These are phyloP conservation scores for Drosophila greeni DNA, from an alignment of 2,888 invertebrate species.

Conservation along the genomic window DNA sequence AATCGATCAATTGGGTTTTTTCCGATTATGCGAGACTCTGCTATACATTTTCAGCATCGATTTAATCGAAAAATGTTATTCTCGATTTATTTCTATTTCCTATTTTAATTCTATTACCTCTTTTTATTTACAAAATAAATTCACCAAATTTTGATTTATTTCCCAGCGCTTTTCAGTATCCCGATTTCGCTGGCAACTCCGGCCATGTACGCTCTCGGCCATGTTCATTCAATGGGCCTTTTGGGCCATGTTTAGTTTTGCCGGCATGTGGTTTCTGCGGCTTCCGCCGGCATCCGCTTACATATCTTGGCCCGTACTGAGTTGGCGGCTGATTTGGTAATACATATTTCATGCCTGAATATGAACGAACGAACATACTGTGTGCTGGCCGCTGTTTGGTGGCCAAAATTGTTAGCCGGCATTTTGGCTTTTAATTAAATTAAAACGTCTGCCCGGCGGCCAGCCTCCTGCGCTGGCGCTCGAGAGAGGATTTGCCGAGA, in stretches of 20 bases:
- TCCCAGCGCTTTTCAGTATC: no score
- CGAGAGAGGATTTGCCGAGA: conserved; percentile 45
- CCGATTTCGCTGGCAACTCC: neutral
- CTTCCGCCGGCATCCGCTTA: conserved; percentile 50
- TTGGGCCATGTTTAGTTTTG: conserved; percentile 56
- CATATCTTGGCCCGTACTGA: conserved; percentile 9
- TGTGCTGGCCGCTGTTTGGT: conserved; percentile 1
- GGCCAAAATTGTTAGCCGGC: conserved; percentile 34
- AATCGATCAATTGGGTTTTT: no score
- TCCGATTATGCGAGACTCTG: no score
- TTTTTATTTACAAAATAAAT: no score
- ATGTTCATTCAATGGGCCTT: conserved; percentile 12
- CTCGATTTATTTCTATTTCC: no score
- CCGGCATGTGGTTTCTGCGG: conserved; percentile 61
- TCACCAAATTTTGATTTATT: no score
- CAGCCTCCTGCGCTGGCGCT: conserved; percentile 15
- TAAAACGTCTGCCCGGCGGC: conserved; percentile 37
- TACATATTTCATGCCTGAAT: conserved; percentile 39
- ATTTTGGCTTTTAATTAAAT: conserved; percentile 49
- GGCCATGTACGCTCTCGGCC: neutral
- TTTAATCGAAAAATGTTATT: no score
- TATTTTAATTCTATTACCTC: no score
- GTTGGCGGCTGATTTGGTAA: conserved; percentile 30
- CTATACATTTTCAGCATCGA: no score
- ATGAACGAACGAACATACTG: conserved; percentile 14